Evolutionary conservation across 2,888 invertebrate genomes (phyloP).

Genomic region (Caenorhabditis zanzibari): DNA sequence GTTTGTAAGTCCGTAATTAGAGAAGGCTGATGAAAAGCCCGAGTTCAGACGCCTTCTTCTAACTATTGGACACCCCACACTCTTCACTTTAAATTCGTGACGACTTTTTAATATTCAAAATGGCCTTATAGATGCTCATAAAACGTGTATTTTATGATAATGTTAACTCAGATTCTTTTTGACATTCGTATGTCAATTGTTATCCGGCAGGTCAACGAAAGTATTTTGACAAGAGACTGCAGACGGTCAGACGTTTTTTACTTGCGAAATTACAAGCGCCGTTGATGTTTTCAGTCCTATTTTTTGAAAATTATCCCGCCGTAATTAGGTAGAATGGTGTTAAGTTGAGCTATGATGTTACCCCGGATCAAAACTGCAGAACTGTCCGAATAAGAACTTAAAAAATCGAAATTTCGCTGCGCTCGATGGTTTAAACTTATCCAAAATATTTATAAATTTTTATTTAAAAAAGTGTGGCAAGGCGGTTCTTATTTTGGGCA

Average conservation of each 20-base stretch:
- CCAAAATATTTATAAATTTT: too few relatives aligned
- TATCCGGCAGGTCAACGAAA: conserved; percentile 20
- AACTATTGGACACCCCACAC: background rate
- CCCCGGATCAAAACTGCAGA: too few relatives aligned
- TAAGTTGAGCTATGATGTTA: too few relatives aligned
- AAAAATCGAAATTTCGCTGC: too few relatives aligned
- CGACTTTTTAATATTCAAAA: conserved; percentile 39
- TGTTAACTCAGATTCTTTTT: background rate
- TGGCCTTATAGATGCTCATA: conserved; percentile 59
- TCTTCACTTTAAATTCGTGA: conserved; percentile 27
- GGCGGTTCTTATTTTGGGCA: too few relatives aligned
- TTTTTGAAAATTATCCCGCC: background rate
- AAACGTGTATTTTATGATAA: conserved; percentile 67
- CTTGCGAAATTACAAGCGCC: conserved; percentile 15
- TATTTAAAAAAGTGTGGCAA: too few relatives aligned
- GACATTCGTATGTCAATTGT: conserved; percentile 21
- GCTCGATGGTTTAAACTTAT: too few relatives aligned
- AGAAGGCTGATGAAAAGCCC: conserved; percentile 55
- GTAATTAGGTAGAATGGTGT: too few relatives aligned
- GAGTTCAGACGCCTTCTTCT: conserved; percentile 35
- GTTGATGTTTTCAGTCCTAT: conserved; percentile 8
- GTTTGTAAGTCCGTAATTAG: background rate
- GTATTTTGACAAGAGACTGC: conserved; percentile 37
- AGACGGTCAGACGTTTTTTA: conserved; percentile 29
- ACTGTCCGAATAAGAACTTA: too few relatives aligned